Base-by-base conservation (phyloP, 2,113 vertebrate genomes). In the Arothron firmamentum region DNA sequence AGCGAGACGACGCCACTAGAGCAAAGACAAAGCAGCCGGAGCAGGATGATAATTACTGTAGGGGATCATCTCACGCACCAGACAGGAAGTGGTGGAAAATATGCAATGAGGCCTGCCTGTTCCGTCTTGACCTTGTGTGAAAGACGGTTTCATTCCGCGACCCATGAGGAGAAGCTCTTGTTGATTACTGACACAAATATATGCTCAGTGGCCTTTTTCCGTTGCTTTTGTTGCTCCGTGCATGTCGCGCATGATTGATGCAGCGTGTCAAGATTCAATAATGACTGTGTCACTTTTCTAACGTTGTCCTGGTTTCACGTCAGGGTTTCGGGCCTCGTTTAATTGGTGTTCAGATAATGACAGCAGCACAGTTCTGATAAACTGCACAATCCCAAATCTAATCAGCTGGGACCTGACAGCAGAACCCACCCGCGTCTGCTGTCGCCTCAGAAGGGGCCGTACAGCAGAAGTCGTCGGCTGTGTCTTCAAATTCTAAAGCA, bases 401-500 rank as follows among this genome's bases (percentile, higher is more conserved):
- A 34, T 70, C 52, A 73, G 70, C 56, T 56, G 18, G 34, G 34
- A 12, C 34, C 34, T 11, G 34, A 38, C 56, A 57, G 54, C 7
- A 19, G 51, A 64, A 73, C 10, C 60, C 38, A 45, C 43, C 12
- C 15, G 63, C 52, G 75, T 42, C 46, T 65, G 62, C 67, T 56
- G 4, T 56, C 31, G 57, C 74, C 51, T 63, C 70, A 74, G 78
- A 72, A 56, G 74, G 62, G 62, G 69, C 70, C 77, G 74, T 79
- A 53, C 72, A 77, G 84, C 79, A 78, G 71, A 72, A 80, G 81
- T 81, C 69, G 65, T 88, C 81, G 88, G 89, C 88, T 87, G 85
- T 86, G 84, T 86, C 89, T 81, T 85, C 89, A 86, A 83, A 88
- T 89, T 91, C 87, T 88, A 74, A 86, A 85, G 82, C 81, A 85